phyloP scores from a whole-genome alignment of 2,113 vertebrate genomes.

The Calypte anna region DNA sequence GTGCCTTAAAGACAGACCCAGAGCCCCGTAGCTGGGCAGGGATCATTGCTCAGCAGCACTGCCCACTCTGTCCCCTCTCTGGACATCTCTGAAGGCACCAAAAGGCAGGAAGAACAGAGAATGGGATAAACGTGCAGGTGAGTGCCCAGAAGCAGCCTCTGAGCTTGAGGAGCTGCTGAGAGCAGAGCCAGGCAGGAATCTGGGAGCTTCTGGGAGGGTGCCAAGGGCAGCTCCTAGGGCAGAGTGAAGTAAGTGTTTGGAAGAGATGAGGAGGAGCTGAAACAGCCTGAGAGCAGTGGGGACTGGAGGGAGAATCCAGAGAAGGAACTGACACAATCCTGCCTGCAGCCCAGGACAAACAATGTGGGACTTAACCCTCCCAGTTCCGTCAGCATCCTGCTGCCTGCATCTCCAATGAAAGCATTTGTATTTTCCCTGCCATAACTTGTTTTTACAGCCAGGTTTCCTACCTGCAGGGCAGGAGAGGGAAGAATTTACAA shows the following conservation, averaged over 20 bases:
- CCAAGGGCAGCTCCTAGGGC: neutral
- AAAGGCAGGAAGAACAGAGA: neutral
- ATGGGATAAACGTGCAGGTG: neutral
- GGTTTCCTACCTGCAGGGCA: slow-evolving; percentile 33
- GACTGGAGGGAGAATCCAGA: neutral
- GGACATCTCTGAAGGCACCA: neutral
- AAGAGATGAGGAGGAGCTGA: neutral
- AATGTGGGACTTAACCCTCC: neutral
- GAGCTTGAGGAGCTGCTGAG: neutral
- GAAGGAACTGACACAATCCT: neutral
- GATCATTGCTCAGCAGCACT: neutral
- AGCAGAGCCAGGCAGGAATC: neutral
- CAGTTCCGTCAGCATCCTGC: neutral
- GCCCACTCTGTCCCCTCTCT: neutral
- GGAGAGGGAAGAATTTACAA: slow-evolving; percentile 32
- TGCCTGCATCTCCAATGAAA: neutral
- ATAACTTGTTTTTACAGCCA: slow-evolving; percentile 53
- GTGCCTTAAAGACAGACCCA: neutral
- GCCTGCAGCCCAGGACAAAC: neutral
- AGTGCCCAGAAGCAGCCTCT: neutral
- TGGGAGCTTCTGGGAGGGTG: neutral
- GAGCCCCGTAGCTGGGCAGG: neutral
- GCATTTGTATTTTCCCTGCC: slow-evolving; percentile 21
- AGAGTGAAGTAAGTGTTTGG: neutral
- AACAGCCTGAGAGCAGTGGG: neutral